Evolutionary conservation across 64 coral and sea anemone genomes (phyloP), one percentile per base, ranked within the genome.

Genomic region (Trachythela sp.): DNA sequence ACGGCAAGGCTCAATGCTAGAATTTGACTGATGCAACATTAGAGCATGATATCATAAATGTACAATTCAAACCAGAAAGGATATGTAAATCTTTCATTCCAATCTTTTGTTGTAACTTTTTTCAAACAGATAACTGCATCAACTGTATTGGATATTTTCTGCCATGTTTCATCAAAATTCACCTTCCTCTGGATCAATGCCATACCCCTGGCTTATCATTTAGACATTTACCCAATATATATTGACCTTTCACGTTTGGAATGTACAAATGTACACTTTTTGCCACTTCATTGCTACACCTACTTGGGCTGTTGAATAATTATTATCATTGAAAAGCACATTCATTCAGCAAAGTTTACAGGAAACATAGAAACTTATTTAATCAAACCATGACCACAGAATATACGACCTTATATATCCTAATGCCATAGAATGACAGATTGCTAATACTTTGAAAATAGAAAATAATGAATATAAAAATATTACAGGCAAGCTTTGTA

Each of bases 111-210:
- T 80, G 75, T 35, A 38, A 80, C 75, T 13, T 80, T 80, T 18
- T 80, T 80, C 75, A 80, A 39, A 14, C 33, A 13, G 20, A 80
- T 80, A 34, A 80, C 75, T 37, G 33, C 75, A 80, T 80, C 75
- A 30, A 80, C 33, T 10, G 75, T 80, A 39, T 15, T 1, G 13
- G 75, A 80, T 29, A 80, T 80, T 35, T 80, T 80, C 20, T 80
- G 31, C 75, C 75, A 80, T 8, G 75, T 80, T 80, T 80, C 75
- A 80, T 80, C 33, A 80, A 80, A 80, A 80, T 80, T 30, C 37
- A 80, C 75, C 17, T 10, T 80, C 13, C 33, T 35, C 4, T 80
- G 75, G 9, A 35, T 35, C 31, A 80, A 80, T 38, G 36, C 26
- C 75, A 35, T 80, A 36, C 15, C 30, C 26, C 11, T 45, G 4